A percentile compares a stretch with the other conserved stretches of the same genome.
phyloP scores from a whole-genome alignment of 2,888 invertebrate genomes.

The Marronus borbonicus region DNA sequence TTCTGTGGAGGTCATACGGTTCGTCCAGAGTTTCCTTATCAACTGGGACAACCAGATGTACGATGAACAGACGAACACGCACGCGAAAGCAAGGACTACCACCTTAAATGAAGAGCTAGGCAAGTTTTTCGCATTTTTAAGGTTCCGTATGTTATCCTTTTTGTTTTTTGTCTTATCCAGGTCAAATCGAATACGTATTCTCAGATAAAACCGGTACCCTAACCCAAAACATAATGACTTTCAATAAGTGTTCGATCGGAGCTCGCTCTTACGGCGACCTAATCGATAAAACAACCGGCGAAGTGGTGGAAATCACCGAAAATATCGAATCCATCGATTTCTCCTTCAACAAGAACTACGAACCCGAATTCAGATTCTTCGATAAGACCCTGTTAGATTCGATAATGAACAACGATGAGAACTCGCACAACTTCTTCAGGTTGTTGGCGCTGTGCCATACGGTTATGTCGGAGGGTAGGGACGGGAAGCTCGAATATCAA shows the following conservation, averaged over 20 bases:
- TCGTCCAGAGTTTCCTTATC: conserved; percentile 98
- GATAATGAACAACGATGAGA: conserved; percentile 81
- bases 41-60: conserved; percentile 99
- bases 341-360: conserved; percentile 94
- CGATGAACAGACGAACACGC: conserved; percentile 89
- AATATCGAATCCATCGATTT: conserved; percentile 89
- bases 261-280: conserved; percentile 94
- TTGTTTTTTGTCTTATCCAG: conserved; percentile 63
- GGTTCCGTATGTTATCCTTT: background rate
- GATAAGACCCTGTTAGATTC: conserved; percentile 89
- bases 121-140: conserved; percentile 59
- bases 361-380: conserved; percentile 95
- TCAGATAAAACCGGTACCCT: conserved; percentile 99
- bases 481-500: conserved; percentile 87
- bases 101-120: conserved; percentile 98
- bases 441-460: conserved; percentile 97
- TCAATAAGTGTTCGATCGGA: conserved; percentile 98
- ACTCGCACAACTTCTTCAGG: conserved; percentile 91
- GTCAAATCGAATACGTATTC: conserved; percentile 99
- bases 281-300: conserved; percentile 89
- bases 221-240: conserved; percentile 99
- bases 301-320: conserved; percentile 88
- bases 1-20: conserved; percentile 96
- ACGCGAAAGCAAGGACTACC: conserved; percentile 96
- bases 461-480: conserved; percentile 96